Conservation (phyloP, 2,888 invertebrate genomes). For the Caenorhabditis sp. region DNA sequence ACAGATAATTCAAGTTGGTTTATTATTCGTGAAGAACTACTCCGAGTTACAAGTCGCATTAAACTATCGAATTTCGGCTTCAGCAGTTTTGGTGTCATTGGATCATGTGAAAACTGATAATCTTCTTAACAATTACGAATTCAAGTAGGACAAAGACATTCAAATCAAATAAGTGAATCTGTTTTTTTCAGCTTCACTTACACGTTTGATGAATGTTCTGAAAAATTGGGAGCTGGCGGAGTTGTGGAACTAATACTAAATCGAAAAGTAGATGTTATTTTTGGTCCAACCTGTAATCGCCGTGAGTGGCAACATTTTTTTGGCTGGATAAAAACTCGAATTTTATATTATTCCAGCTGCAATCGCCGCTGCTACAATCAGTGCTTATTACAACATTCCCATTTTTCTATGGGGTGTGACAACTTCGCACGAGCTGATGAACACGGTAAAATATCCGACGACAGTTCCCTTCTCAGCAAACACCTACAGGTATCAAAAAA, state of each 20-base stretch:
- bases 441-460: slow-evolving; percentile 36
- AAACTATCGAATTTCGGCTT: slow-evolving; percentile 33
- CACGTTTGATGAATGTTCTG: slow-evolving; percentile 53
- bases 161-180: not conserved
- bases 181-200: slow-evolving; percentile 25
- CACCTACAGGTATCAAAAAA: slow-evolving; percentile 20
- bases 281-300: slow-evolving; percentile 61
- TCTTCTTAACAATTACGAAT: slow-evolving; percentile 36
- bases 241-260: slow-evolving; percentile 31
- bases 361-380: slow-evolving; percentile 35
- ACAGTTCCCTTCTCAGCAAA: slow-evolving; percentile 24
- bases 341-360: slow-evolving; percentile 27
- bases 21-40: slow-evolving; percentile 29
- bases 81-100: slow-evolving; percentile 48
- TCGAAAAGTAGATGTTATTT: slow-evolving; percentile 47
- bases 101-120: slow-evolving; percentile 42
- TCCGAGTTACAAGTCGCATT: not conserved
- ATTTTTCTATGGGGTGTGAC: slow-evolving; percentile 44
- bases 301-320: slow-evolving; percentile 13
- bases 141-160: slow-evolving; percentile 25
- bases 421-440: slow-evolving; percentile 28
- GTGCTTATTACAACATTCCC: slow-evolving; percentile 41
- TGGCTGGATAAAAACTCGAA: not conserved
- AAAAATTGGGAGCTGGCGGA: slow-evolving; percentile 47
- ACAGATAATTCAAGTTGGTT: slow-evolving; percentile 31